Percentiles rank a stretch among this genome's conserved stretches.
Evolutionary conservation across 2,113 vertebrate genomes (phyloP).

Genomic region (Microcebus murinus): DNA sequence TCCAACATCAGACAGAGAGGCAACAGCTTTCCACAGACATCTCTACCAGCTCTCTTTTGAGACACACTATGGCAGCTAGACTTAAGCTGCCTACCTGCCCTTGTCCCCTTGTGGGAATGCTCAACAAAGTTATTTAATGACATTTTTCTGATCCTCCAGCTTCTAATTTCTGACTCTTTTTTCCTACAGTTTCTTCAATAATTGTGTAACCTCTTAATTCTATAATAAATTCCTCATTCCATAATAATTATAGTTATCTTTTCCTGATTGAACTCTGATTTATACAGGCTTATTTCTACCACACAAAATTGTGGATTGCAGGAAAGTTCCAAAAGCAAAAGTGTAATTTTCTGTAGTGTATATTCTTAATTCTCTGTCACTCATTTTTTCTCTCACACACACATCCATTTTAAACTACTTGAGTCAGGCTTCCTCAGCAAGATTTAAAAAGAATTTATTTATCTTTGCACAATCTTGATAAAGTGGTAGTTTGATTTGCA

Average conservation of each 20-base stretch:
- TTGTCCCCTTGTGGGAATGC: fast-evolving
- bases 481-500: not conserved
- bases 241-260: not conserved
- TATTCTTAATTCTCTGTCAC: not conserved
- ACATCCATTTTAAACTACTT: not conserved
- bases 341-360: not conserved
- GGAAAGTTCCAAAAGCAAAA: not conserved
- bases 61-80: too few relatives aligned
- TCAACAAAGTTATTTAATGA: not conserved
- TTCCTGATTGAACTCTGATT: not conserved
- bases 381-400: not conserved
- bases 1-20: not conserved
- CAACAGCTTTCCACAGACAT: fast-evolving
- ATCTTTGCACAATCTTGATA: not conserved
- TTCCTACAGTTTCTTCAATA: not conserved
- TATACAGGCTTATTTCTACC: not conserved
- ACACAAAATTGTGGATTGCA: not conserved
- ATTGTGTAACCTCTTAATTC: not conserved
- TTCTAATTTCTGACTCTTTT: not conserved
- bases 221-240: not conserved
- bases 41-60: not conserved
- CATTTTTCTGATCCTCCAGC: not conserved
- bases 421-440: not conserved
- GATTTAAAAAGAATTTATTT: not conserved
- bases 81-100: fast-evolving